Evolutionary conservation across 2,888 invertebrate genomes (phyloP), one percentile per base, ranked within the genome.

Genomic region (Girardia tigrina): DNA sequence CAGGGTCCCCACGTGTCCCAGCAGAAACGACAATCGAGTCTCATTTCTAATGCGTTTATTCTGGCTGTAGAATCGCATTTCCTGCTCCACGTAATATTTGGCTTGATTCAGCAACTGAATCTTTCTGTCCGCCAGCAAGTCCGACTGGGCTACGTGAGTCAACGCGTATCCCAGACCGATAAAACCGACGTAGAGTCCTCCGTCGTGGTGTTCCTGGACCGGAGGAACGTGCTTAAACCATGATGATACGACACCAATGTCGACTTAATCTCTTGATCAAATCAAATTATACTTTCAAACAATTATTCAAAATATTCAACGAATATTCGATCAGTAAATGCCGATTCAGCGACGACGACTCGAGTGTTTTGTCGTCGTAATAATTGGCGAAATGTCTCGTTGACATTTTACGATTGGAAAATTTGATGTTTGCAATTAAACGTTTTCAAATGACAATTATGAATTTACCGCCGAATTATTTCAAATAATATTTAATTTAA

Each of bases 151-250:
- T 20, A 73, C 1, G 27, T 73, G 73, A 6, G 26, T 4, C 73
- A 73, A 36, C 12, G 73, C 73, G 36, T 73, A 73, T 14, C 29
- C 73, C 8, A 73, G 23, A 14, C 73, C 73, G 16, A 29, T 70
- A 36, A 29, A 73, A 26, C 73, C 73, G 16, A 36, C 26, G 26
- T 76, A 42, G 28, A 76, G 42, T n/a, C 23, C 42, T 1, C 73
- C 76, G 73, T 73, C 76, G 42, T 56, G 69, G 23, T 75, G 73
- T 28, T 42, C 28, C 4, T 26, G 12, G 56, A 27, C 56, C 1
- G 76, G 73, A 56, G 56, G 28, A 14, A 73, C 16, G 23, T 76
- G 12, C 36, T 29, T n/a, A n/a, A 56, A 36, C 16, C 16, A 36
- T 8, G 36, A 36, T 12, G 36, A 36, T 36, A 36, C 8, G 16